Evolutionary conservation across 1,140 invertebrate genomes (phyloP), one percentile per base, ranked within the genome.

Genomic region (Coelopa frigida): DNA sequence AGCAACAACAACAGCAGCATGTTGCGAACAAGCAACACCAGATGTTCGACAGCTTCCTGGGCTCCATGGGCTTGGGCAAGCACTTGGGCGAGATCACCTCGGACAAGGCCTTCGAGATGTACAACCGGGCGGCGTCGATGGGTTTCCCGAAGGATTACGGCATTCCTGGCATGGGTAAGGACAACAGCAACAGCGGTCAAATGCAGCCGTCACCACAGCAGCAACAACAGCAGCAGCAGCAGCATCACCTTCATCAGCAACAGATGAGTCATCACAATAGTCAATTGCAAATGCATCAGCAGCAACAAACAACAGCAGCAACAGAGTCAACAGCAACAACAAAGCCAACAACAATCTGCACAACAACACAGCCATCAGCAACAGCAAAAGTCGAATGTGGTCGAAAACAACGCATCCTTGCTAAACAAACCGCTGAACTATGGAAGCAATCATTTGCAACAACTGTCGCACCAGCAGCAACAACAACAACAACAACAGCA

Each of bases 91-190:
- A 60, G 27, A 67, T 69, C 26, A 51, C 61, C n/a, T 53, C 66
- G 0, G 67, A 62, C 12, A 69, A 69, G 32, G 66, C 66, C 5
- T 59, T 68, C 33, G 66, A 67, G 31, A 67, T 69, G 59, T 68
- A 67, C 24, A 68, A 69, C 49, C 54, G 61, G 8, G 66, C 66
- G 1, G 65, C 66, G 6, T 55, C 62, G 4, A 67, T 67, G 54
- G 56, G 62, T 17, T 67, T 65, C 8, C 55, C 65, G 5, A 69
- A 68, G 42, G 65, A 65, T 15, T 66, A 55, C 31, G 31, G 31
- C 23, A n/a, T n/a, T n/a, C n/a, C n/a, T n/a, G n/a, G n/a, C n/a
- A n/a, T n/a, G n/a, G n/a, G n/a, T n/a, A 50, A 53, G 47, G 42
- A 46, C 21, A 59, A 58, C 46, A 59, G 56, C 46, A 20, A 61